A percentile compares a stretch with the other conserved stretches of the same genome.
Evolutionary conservation across 2,113 vertebrate species (phyloP).

Genomic region (Odocoileus virginianus): DNA sequence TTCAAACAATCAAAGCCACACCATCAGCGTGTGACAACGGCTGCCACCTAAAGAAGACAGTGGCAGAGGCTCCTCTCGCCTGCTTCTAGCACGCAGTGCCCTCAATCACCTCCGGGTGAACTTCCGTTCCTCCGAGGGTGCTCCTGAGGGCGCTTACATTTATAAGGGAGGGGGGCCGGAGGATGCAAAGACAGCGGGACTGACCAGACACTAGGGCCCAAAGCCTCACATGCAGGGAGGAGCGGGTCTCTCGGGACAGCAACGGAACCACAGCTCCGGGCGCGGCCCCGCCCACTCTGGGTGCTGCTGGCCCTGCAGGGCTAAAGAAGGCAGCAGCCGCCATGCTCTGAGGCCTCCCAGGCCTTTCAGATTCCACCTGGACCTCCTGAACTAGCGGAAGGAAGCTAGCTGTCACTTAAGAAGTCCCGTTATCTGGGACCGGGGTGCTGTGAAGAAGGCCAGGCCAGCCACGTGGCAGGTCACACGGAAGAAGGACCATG

Average conservation of each 20-base stretch:
- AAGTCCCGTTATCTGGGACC: background rate
- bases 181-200: background rate
- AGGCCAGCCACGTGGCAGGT: background rate
- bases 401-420: background rate
- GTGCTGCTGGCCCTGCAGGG: fast-evolving
- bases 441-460: background rate
- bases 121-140: background rate
- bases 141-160: background rate
- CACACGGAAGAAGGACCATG: background rate
- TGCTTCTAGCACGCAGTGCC: background rate
- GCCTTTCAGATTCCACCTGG: background rate
- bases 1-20: background rate
- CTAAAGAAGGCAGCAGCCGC: background rate
- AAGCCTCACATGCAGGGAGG: background rate
- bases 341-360: background rate
- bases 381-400: background rate
- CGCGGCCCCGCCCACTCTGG: fast-evolving
- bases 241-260: background rate
- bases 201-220: background rate
- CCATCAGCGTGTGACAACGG: background rate
- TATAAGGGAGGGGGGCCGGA: background rate
- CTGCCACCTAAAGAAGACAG: background rate
- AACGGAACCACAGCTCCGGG: background rate
- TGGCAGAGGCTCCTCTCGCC: no score
- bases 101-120: background rate